phyloP scores from a whole-genome alignment of 1,140 invertebrate genomes.

The Nilaparvata lugens region DNA sequence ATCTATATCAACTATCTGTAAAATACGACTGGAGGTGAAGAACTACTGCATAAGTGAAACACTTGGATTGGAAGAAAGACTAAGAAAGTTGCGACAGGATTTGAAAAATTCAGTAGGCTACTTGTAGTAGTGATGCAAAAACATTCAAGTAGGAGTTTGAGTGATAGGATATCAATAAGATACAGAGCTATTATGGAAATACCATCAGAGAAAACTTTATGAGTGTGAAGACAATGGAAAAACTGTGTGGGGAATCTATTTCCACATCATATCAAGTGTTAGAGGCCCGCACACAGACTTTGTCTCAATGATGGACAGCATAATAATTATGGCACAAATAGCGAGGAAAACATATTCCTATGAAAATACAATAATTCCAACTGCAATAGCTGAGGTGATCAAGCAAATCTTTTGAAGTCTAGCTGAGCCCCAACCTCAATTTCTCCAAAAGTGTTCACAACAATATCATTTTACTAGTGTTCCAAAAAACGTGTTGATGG shows the following conservation, averaged over 20 bases:
- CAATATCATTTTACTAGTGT: too few relatives aligned
- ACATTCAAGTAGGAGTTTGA: neutral
- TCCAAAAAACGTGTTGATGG: too few relatives aligned
- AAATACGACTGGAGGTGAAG: too few relatives aligned
- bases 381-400: neutral
- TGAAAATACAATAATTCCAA: neutral
- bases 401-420: conserved; percentile 9
- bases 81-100: neutral
- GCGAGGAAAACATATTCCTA: neutral
- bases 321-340: neutral
- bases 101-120: neutral
- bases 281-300: neutral
- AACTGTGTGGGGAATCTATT: conserved; percentile 7
- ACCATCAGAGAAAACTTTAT: neutral
- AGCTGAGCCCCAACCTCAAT: neutral
- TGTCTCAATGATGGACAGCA: neutral
- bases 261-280: neutral
- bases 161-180: neutral
- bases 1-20: too few relatives aligned
- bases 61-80: neutral
- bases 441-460: conserved; percentile 19
- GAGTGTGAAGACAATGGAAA: conserved; percentile 5
- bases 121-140: conserved; percentile 1
- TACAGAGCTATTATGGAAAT: conserved; percentile 7
- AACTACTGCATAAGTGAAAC: too few relatives aligned